Base-by-base conservation (phyloP, 2,797 vertebrate species). In the Aulostomus chinensis region DNA sequence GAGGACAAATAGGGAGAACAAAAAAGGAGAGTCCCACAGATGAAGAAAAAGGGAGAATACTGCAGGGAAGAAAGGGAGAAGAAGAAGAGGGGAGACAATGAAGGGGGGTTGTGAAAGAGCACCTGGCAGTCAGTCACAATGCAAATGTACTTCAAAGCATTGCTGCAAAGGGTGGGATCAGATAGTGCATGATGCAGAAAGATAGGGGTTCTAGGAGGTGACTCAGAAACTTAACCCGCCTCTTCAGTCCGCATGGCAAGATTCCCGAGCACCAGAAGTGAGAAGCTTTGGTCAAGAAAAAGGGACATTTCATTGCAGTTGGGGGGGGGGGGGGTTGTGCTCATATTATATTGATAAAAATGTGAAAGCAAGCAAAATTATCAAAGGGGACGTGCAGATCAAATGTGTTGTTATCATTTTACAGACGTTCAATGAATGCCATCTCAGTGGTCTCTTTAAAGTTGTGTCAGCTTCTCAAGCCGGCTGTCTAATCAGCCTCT, bases 101-200 rank as follows among this genome's bases (percentile, higher is more conserved):
- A 24, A 29, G 10, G 25, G 11, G 14, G n/a, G n/a, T n/a, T n/a
- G n/a, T n/a, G 10, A 48, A 20, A 42, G 56, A 70, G 49, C 60
- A 76, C 62, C 78, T 80, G 60, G 70, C 60, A 66, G 28, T 21
- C n/a, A 33, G 62, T 78, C 58, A 75, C 73, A 78, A 83, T 81
- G 76, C 64, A 80, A 76, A 73, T 73, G 31, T 48, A 69, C 75
- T 78, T 83, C 71, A 83, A 86, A 82, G 80, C 43, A 13, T 40
- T 39, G 53, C 53, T 61, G 73, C 45, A 50, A 67, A 71, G 65
- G 40, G 36, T 50, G 59, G 45, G 53, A 83, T 69, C 62, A 68
- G 47, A 59, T 40, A 38, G 46, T 45, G 51, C 37, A 34, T 11
- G 24, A 43, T 33, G 53, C 26, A 55, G 46, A 68, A 41, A 47